phyloP scores from a whole-genome alignment of 2,797 vertebrate genomes.

The Valencia hispanica region DNA sequence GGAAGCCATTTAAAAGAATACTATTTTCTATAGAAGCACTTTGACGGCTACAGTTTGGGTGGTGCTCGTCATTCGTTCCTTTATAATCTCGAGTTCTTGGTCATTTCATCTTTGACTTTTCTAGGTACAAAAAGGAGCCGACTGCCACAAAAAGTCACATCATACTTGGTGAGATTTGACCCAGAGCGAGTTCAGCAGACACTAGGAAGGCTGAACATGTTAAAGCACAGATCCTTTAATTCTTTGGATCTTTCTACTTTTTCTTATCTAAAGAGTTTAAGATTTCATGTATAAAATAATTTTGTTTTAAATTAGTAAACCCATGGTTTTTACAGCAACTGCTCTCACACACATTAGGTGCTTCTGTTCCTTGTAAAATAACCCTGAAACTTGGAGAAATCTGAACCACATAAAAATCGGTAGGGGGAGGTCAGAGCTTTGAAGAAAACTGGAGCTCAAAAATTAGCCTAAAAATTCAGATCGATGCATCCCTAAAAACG shows the following conservation, averaged over 20 bases:
- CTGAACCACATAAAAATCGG: neutral
- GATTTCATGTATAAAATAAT: too few relatives aligned
- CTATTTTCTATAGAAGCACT: too few relatives aligned
- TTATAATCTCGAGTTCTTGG: neutral
- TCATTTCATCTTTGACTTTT: neutral
- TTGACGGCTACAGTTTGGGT: too few relatives aligned
- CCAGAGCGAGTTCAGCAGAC: neutral
- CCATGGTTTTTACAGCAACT: neutral
- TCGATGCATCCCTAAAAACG: neutral
- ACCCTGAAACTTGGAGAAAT: too few relatives aligned
- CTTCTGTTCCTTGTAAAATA: neutral
- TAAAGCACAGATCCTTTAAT: neutral
- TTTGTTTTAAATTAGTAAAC: too few relatives aligned
- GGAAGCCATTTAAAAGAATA: too few relatives aligned
- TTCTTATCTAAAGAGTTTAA: too few relatives aligned
- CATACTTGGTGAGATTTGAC: neutral
- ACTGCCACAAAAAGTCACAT: neutral
- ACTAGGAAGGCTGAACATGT: neutral
- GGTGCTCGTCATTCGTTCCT: neutral
- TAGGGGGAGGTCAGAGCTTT: neutral
- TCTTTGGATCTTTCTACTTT: too few relatives aligned
- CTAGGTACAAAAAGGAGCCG: neutral
- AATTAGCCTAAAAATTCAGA: neutral
- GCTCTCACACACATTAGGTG: neutral
- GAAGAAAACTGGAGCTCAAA: neutral